Evolutionary conservation across 2,797 vertebrate species (phyloP).

Genomic region (Bradypodion pumilum): DNA sequence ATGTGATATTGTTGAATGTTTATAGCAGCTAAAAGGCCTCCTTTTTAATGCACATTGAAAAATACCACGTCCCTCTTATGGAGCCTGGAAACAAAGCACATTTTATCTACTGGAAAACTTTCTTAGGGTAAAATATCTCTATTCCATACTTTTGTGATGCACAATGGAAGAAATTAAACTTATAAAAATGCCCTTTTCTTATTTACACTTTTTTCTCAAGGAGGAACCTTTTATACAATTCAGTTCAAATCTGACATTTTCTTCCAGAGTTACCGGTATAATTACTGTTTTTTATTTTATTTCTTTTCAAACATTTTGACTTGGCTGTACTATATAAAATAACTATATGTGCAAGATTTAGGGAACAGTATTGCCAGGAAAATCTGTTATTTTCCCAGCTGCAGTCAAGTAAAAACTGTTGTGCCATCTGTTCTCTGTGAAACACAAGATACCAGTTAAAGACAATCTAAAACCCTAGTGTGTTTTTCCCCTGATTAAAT

Average conservation of each 20-base stretch:
- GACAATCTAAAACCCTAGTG: conserved; percentile 49
- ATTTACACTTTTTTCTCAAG: conserved; percentile 9
- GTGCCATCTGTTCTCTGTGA: conserved; percentile 63
- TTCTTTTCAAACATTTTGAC: conserved; percentile 57
- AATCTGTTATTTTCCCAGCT: conserved; percentile 72
- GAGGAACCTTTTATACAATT: conserved; percentile 30
- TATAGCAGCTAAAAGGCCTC: background rate
- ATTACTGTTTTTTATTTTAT: conserved; percentile 36
- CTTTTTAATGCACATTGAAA: background rate
- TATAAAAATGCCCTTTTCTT: conserved; percentile 29
- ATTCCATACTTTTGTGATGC: background rate
- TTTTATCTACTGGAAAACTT: background rate
- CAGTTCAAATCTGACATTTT: conserved; percentile 17
- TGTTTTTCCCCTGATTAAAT: conserved; percentile 33
- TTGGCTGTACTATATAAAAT: conserved; percentile 34
- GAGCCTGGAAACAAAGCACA: background rate
- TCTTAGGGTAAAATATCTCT: background rate
- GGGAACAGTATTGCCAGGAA: conserved; percentile 58
- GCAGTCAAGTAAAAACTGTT: conserved; percentile 60
- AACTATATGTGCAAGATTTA: conserved; percentile 30
- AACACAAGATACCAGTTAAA: conserved; percentile 41
- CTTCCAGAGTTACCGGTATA: conserved; percentile 49
- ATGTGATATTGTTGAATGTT: background rate
- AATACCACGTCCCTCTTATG: background rate
- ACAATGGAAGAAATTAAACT: conserved; percentile 32